A percentile compares a stretch with the other conserved stretches of the same genome.
phyloP scores from a whole-genome alignment of 2,888 invertebrate genomes.

The Melanostoma mellinum region DNA sequence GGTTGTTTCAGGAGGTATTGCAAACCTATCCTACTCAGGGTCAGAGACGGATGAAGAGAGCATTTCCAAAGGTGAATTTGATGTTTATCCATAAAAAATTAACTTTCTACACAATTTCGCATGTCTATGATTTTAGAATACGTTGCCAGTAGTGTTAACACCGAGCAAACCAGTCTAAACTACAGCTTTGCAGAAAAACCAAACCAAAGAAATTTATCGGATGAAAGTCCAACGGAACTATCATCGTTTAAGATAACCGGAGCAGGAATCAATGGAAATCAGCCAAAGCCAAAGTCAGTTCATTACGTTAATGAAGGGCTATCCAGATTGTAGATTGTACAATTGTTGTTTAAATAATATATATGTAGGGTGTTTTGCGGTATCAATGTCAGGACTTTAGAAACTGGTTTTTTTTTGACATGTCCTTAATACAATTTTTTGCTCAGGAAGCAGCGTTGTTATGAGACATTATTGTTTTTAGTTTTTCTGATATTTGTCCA shows the following conservation, averaged over 20 bases:
- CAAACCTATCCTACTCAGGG: constrained; percentile 44
- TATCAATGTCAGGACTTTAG: too few species aligned
- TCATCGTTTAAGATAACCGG: constrained; percentile 43
- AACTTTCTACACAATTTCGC: not conserved
- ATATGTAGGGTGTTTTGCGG: not conserved
- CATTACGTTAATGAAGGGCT: constrained; percentile 72
- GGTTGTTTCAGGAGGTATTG: constrained; percentile 33
- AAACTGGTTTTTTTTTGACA: too few species aligned
- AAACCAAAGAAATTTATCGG: constrained; percentile 59
- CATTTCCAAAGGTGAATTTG: constrained; percentile 36
- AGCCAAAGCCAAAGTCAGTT: constrained; percentile 61
- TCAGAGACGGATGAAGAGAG: constrained; percentile 47
- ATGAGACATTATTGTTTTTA: too few species aligned
- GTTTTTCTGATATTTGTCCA: too few species aligned
- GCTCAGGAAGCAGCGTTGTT: too few species aligned
- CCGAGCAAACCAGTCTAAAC: constrained; percentile 26
- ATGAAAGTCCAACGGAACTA: constrained; percentile 44
- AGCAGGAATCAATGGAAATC: constrained; percentile 25
- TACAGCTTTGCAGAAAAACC: constrained; percentile 29
- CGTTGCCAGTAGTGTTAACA: constrained; percentile 7
- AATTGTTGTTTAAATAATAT: constrained; percentile 9
- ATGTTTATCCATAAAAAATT: not conserved
- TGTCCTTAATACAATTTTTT: too few species aligned
- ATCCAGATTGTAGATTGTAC: constrained; percentile 50
- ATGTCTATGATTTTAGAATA: constrained; percentile 20